phyloP scores from a whole-genome alignment of 2,888 invertebrate genomes.

The Brachypterus glaber region DNA sequence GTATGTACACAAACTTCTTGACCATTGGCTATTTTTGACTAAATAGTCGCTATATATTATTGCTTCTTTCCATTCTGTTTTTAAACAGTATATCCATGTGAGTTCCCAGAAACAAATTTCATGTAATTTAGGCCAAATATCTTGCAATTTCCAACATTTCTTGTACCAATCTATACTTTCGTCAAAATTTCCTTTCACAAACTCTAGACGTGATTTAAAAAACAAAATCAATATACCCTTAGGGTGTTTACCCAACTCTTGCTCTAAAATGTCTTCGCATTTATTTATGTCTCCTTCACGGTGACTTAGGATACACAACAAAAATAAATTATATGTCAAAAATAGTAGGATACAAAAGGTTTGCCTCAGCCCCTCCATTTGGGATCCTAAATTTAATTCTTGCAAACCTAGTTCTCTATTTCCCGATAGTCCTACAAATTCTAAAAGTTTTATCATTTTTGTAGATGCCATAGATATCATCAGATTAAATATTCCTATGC shows the following conservation, averaged over 20 bases:
- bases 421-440: conserved; percentile 92
- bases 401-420: conserved; percentile 66
- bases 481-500: conserved; percentile 88
- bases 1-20: conserved; percentile 83
- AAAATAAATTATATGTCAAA: conserved; percentile 76
- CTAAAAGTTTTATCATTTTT: conserved; percentile 73
- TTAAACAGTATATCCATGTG: conserved; percentile 74
- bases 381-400: conserved; percentile 65
- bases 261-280: conserved; percentile 64
- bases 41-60: conserved; percentile 61
- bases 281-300: conserved; percentile 68
- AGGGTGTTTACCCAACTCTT: conserved; percentile 67
- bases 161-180: conserved; percentile 69
- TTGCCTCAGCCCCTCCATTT: conserved; percentile 67
- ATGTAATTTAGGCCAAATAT: conserved; percentile 83
- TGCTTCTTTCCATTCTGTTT: conserved; percentile 70
- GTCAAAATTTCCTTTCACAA: conserved; percentile 67
- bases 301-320: conserved; percentile 72
- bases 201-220: conserved; percentile 77
- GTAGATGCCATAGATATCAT: conserved; percentile 87
- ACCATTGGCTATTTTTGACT: conserved; percentile 79
- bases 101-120: conserved; percentile 93
- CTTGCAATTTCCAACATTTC: conserved; percentile 70
- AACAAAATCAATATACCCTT: conserved; percentile 86
- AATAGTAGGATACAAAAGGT: conserved; percentile 79